Evolutionary conservation across 2,113 vertebrate species (phyloP).

Genomic region (Etia nguti): DNA sequence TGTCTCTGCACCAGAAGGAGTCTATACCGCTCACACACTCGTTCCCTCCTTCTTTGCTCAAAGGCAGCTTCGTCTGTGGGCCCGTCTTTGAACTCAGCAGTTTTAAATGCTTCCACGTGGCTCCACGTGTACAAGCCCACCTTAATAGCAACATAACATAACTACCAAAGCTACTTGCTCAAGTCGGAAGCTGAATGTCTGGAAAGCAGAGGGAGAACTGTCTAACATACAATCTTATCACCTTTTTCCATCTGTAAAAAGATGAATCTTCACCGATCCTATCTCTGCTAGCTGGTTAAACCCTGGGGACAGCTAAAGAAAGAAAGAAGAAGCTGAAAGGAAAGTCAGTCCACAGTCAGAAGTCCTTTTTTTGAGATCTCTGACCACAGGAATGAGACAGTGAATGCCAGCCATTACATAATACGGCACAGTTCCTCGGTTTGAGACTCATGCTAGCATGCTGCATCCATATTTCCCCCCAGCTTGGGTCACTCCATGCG

Average conservation of each 20-base stretch:
- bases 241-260: neutral
- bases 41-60: neutral
- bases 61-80: conserved; percentile 21
- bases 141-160: neutral
- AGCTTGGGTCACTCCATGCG: neutral
- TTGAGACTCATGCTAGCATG: neutral
- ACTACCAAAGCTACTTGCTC: neutral
- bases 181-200: neutral
- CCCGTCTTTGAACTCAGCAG: conserved; percentile 36
- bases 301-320: neutral
- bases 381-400: conserved; percentile 50
- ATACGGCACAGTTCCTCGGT: neutral
- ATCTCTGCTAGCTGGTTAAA: neutral
- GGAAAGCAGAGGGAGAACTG: neutral
- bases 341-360: conserved; percentile 8
- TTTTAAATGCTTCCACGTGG: conserved; percentile 46
- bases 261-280: neutral
- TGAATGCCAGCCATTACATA: conserved; percentile 46
- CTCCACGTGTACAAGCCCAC: conserved; percentile 26
- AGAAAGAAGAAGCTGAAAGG: neutral
- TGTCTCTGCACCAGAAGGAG: conserved; percentile 6
- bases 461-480: conserved; percentile 7
- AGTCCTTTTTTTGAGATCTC: conserved; percentile 10
- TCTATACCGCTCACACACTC: neutral
- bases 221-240: neutral